Evolutionary conservation across 2,113 vertebrate species (phyloP), one percentile per base, ranked within the genome.

Genomic region (Malurus alboscapulatus): DNA sequence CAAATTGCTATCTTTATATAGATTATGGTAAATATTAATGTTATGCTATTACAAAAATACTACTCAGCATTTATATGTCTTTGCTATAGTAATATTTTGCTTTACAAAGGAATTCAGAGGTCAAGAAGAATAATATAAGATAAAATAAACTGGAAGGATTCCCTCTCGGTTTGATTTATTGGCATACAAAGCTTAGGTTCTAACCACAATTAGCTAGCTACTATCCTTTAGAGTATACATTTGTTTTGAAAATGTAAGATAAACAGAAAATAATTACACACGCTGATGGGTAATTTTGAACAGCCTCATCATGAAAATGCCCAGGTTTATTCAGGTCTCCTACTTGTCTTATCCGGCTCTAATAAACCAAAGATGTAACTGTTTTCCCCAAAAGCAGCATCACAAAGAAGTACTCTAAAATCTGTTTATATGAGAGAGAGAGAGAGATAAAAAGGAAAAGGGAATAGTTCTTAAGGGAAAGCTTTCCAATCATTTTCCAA

Each of bases 401-500:
- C 36, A 78, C 27, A 88, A 93, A 71, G 18, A 94, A 65, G n/a
- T 59, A 38, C 14, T 79, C n/a, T 53, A 68, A 82, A 92, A 87
- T 61, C 53, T 84, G 62, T 87, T 92, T 87, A 38, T 69, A 6
- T 48, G 67, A 59, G n/a, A 88, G 17, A 62, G n/a, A 88, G 17
- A 62, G 72, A 68, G 45, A 82, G 5, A 61, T 16, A 38, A 58
- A 84, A 54, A 74, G 12, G 53, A 82, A 92, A 62, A 75, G 45
- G 8, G 3, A 94, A 91, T 76, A 12, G 59, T 36, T 90, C 87
- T 90, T 94, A 80, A 73, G 92, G 85, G 93, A 87, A 83, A 90
- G 42, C 50, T 94, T 91, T 93, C 62, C 69, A 74, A 74, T 67
- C 14, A 67, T 95, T 92, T 93, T 84, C 68, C 74, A 93, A 42